A percentile compares a stretch with the other conserved stretches of the same genome.
These are phyloP conservation scores for Lemur catta DNA, from an alignment of 2,797 vertebrate genomes.

Conservation along the genomic window DNA sequence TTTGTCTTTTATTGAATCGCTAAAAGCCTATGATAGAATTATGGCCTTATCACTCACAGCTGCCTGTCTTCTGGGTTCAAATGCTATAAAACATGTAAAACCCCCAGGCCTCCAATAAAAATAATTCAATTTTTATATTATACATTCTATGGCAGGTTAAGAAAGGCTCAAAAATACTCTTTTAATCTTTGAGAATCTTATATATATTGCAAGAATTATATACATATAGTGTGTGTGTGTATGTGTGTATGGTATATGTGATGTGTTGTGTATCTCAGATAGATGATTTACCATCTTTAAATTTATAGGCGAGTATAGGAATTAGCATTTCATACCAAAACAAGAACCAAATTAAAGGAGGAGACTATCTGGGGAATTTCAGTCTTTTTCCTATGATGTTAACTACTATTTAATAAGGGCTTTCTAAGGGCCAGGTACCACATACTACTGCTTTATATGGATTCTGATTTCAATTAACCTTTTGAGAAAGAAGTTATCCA, in stretches of 20 bases:
- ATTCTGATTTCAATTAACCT: conserved; percentile 8
- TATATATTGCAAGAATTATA: not conserved
- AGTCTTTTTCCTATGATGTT: not conserved
- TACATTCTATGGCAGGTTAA: not conserved
- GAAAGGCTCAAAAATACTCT: not conserved
- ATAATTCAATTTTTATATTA: conserved; percentile 3
- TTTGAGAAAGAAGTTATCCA: conserved; percentile 14
- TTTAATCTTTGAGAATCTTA: conserved; percentile 16
- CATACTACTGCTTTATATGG: not conserved
- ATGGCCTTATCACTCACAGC: not conserved
- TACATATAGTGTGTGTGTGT: not conserved
- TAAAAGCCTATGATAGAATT: not conserved
- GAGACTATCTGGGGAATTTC: not conserved
- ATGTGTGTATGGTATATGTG: not conserved
- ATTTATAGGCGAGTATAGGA: not conserved
- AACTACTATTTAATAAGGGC: not conserved
- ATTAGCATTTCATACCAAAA: not conserved
- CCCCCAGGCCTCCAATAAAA: not conserved
- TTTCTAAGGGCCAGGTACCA: not conserved
- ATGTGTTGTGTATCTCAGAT: not conserved
- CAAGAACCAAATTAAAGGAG: not conserved
- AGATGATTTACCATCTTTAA: not conserved
- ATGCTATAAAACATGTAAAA: not conserved
- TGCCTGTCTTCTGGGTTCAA: not conserved
- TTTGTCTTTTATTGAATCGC: not conserved